These are phyloP conservation scores for Craterocephalus amniculus DNA, from an alignment of 2,797 vertebrate genomes.

Conservation along the genomic window DNA sequence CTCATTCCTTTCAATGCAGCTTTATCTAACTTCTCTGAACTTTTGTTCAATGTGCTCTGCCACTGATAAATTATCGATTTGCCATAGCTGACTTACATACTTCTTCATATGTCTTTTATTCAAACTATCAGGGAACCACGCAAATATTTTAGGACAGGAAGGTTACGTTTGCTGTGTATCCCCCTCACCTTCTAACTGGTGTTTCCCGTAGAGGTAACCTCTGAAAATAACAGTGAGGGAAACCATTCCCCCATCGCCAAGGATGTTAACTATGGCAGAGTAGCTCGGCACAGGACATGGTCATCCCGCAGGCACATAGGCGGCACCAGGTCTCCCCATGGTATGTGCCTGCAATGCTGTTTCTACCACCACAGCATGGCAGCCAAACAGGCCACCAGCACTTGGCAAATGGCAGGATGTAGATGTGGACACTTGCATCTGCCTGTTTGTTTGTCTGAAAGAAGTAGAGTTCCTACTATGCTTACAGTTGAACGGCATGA, in stretches of 20 bases:
- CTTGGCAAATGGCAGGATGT: constrained; percentile 49
- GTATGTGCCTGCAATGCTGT: constrained; percentile 82
- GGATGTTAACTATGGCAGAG: constrained; percentile 89
- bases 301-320: constrained; percentile 82
- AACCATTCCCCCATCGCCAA: constrained; percentile 87
- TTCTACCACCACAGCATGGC: constrained; percentile 66
- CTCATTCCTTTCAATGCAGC: constrained; percentile 57
- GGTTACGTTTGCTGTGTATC: constrained; percentile 67
- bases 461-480: constrained; percentile 60
- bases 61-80: constrained; percentile 2
- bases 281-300: constrained; percentile 85
- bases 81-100: not conserved
- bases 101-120: constrained; percentile 33
- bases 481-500: constrained; percentile 80
- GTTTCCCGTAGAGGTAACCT: constrained; percentile 91
- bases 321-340: constrained; percentile 85
- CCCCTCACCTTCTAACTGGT: constrained; percentile 78
- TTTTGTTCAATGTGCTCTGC: constrained; percentile 8
- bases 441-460: constrained; percentile 65
- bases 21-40: constrained; percentile 3
- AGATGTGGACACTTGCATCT: constrained; percentile 72
- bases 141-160: constrained; percentile 20
- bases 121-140: constrained; percentile 18
- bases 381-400: constrained; percentile 56
- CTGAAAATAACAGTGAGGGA: constrained; percentile 94